Percentiles rank a stretch among this genome's conserved stretches.
Evolutionary conservation across 2,797 vertebrate genomes (phyloP).

Genomic region (Dendrocincla tyrannina): DNA sequence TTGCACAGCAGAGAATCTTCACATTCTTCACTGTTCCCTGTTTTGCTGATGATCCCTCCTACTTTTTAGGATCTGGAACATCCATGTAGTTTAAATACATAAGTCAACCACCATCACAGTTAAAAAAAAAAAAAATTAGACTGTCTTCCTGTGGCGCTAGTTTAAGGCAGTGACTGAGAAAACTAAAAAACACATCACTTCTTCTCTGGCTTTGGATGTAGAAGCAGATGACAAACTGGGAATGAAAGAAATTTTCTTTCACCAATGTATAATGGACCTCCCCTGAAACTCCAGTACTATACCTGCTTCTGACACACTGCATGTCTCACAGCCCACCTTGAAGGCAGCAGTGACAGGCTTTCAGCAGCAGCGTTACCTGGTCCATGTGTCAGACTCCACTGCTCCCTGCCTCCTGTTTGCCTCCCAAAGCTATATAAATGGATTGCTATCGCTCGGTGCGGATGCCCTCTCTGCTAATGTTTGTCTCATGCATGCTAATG

Average conservation of each 20-base stretch:
- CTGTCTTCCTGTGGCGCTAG: background rate
- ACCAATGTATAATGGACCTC: background rate
- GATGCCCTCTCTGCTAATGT: constrained; percentile 11
- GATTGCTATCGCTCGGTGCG: background rate
- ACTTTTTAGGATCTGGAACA: background rate
- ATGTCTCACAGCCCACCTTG: background rate
- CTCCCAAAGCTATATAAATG: background rate
- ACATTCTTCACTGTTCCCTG: background rate
- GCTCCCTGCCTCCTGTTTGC: background rate
- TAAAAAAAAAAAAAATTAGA: background rate
- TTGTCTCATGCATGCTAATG: constrained; percentile 59
- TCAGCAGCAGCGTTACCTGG: background rate
- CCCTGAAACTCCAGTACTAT: background rate
- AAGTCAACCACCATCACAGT: background rate
- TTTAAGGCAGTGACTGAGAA: background rate
- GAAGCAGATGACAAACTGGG: background rate
- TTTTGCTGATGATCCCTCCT: background rate
- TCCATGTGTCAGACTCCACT: background rate
- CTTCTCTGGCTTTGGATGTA: background rate
- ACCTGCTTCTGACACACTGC: background rate
- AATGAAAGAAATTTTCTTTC: background rate
- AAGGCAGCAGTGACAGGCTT: background rate
- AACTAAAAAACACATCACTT: accelerated
- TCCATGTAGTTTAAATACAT: background rate
- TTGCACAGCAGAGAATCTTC: background rate